A percentile compares a stretch with the other conserved stretches of the same genome.
Evolutionary conservation across 1,140 invertebrate genomes (phyloP).

Genomic region (Melitaea cinxia): DNA sequence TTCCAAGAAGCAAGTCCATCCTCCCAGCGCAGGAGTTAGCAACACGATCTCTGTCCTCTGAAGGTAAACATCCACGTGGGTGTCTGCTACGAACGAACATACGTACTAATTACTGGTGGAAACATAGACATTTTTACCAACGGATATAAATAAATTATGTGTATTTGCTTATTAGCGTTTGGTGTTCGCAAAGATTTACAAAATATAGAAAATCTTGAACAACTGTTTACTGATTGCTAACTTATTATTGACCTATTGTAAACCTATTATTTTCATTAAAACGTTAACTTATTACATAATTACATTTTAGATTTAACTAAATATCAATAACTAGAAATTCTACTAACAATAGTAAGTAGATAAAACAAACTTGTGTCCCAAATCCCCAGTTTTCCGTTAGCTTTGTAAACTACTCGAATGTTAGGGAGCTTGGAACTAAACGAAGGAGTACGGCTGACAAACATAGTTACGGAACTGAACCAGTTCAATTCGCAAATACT

Average conservation of each 20-base stretch:
- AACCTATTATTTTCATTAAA: too few species aligned
- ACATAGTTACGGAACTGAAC: constrained; percentile 14
- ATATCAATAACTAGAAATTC: not conserved
- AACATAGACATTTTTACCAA: not conserved
- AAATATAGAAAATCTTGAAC: too few species aligned
- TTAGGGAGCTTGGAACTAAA: not conserved
- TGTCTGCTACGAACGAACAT: not conserved
- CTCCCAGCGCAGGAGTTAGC: not conserved
- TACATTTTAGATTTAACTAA: too few species aligned
- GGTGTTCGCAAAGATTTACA: too few species aligned
- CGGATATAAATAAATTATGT: not conserved
- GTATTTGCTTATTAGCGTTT: not conserved
- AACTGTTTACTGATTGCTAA: too few species aligned
- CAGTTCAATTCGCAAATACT: not conserved
- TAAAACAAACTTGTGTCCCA: constrained; percentile 6
- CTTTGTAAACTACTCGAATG: constrained; percentile 21
- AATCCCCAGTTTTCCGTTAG: constrained; percentile 28
- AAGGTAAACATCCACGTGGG: constrained; percentile 1
- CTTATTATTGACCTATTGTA: too few species aligned
- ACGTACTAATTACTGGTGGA: constrained; percentile 3
- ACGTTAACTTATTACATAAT: too few species aligned
- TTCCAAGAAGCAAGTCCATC: constrained; percentile 4
- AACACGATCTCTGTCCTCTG: not conserved
- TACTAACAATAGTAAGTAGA: not conserved
- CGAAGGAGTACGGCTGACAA: constrained; percentile 23